Conservation (phyloP, 1,140 invertebrate genomes). For the Brachionus rotundiformis region DNA sequence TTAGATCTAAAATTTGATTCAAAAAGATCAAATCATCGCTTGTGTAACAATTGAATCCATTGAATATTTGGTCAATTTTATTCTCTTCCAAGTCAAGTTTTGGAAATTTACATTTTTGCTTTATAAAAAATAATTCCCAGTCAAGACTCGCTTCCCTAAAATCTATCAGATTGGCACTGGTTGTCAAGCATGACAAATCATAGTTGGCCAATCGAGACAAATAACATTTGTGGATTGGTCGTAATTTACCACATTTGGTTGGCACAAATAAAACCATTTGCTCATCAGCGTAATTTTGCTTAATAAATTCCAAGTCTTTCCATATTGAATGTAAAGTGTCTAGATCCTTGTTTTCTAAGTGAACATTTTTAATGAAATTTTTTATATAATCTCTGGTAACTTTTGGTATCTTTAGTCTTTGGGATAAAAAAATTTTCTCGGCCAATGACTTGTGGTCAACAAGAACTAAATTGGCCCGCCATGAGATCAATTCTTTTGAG, state of each 20-base stretch:
- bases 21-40: background rate
- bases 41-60: constrained; percentile 2
- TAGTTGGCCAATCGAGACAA: constrained; percentile 5
- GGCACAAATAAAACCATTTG: background rate
- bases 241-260: background rate
- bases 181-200: background rate
- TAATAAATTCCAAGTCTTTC: constrained; percentile 23
- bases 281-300: background rate
- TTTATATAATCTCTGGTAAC: background rate
- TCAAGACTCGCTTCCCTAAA: background rate
- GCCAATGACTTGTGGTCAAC: background rate
- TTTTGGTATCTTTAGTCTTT: background rate
- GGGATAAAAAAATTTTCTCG: background rate
- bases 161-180: background rate
- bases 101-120: constrained; percentile 15
- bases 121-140: constrained; percentile 27
- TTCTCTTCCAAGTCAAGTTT: background rate
- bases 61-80: constrained; percentile 28
- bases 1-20: constrained; percentile 8
- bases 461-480: background rate
- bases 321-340: background rate
- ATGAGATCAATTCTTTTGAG: background rate
- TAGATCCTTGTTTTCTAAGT: background rate
- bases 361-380: constrained; percentile 32
- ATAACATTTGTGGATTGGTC: background rate